These are phyloP conservation scores for Semnornis frantzii DNA, from an alignment of 2,113 vertebrate genomes.

Conservation along the genomic window DNA sequence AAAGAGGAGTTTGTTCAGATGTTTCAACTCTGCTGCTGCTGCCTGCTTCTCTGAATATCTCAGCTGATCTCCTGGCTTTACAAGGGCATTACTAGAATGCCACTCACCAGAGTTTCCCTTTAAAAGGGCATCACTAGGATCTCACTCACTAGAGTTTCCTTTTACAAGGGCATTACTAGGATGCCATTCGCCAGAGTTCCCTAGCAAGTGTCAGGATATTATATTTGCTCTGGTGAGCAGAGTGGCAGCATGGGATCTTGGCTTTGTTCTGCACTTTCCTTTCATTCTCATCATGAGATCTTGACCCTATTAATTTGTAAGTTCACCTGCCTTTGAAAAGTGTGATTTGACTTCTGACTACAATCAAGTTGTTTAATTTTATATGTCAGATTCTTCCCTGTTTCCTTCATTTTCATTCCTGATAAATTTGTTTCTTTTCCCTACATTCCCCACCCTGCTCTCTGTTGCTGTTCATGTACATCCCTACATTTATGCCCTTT, in stretches of 20 bases:
- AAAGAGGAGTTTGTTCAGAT: background rate
- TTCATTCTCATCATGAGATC: accelerated
- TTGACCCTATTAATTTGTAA: background rate
- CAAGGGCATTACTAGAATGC: background rate
- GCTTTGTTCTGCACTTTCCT: background rate
- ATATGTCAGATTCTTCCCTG: background rate
- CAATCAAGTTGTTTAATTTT: background rate
- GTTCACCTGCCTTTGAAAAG: background rate
- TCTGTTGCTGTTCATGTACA: accelerated
- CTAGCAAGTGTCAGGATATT: background rate
- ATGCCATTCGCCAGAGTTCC: background rate
- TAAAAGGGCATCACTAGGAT: background rate
- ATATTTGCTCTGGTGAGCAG: background rate
- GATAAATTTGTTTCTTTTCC: background rate
- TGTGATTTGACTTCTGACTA: background rate
- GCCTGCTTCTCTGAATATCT: background rate
- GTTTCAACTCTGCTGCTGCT: background rate
- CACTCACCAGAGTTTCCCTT: background rate
- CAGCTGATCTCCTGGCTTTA: background rate
- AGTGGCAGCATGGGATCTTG: background rate
- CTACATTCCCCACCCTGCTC: background rate
- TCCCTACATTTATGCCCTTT: background rate
- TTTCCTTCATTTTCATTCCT: background rate
- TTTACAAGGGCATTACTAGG: background rate
- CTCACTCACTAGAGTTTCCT: background rate